Evolutionary conservation across 35 echinoderm and acorn worm species (phyloP), one percentile per base, ranked within the genome.

Genomic region (Apostichopus japonicus): DNA sequence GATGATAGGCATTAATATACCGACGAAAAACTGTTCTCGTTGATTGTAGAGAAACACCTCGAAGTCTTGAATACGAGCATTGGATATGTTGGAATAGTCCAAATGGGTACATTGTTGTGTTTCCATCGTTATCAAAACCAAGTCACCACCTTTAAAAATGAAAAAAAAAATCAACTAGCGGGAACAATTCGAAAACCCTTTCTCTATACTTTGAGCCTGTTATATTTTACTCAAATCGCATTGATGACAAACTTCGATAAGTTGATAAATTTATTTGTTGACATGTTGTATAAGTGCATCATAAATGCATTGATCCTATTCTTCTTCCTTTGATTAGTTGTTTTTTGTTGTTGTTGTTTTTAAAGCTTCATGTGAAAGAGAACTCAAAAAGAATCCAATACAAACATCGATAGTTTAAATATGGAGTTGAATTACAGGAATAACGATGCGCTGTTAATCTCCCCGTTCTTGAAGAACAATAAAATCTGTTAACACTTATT

Each of bases 1-100:
- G 14, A 96, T 96, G n/a, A 94, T 6, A 63, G 95, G 95, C 73
- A 93, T 84, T 19, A 84, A 55, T 9, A 84, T 19, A 10, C 55
- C 81, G 53, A 84, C 7, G 55, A 84, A 84, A 84, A 84, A 56
- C 54, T 84, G 53, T 84, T 84, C 81, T 21, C 54, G 3, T 57
- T 55, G 11, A 58, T 24, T 84, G 55, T 84, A 84, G 1, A 84
- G 54, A n/a, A 84, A 33, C 6, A 53, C 5, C 5, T 80, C 27
- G 3, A 61, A 61, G 57, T 61, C 57, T 61, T 11, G 9, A 9
- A 80, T 24, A 10, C 51, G 14, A 54, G 27, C 54, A 6, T 80
- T 16, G 54, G 78, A 80, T 33, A 52, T 14, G 54, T 80, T 80
- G 14, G 78, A 80, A 52, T 53, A 7, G 54, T 80, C 78, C 6